Conservation (phyloP, 2,113 vertebrate genomes). For the Boleophthalmus pectinirostris region DNA sequence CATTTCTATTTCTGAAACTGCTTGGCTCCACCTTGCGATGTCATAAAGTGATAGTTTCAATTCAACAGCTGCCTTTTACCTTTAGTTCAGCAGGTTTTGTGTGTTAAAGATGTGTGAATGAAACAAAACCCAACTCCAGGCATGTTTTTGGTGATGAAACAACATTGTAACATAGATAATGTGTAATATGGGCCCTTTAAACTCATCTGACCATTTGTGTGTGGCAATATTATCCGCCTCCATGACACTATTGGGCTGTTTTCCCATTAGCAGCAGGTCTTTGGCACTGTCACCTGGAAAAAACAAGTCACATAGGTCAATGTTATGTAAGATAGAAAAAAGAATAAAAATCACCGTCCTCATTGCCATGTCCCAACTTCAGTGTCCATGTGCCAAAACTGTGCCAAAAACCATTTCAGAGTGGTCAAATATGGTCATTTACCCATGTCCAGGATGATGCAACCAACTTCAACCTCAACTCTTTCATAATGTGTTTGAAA, state of each 20-base stretch:
- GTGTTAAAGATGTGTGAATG: too few relatives aligned
- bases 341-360: background rate
- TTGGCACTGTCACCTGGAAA: constrained; percentile 16
- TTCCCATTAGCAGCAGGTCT: background rate
- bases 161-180: too few relatives aligned
- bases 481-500: background rate
- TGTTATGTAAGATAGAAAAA: constrained; percentile 30
- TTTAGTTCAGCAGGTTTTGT: too few relatives aligned
- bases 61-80: too few relatives aligned
- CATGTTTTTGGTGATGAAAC: too few relatives aligned
- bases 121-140: too few relatives aligned
- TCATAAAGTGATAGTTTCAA: background rate
- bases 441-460: background rate
- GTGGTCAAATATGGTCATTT: background rate
- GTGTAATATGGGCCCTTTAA: too few relatives aligned
- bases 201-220: background rate
- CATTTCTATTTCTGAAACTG: too few relatives aligned
- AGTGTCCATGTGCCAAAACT: background rate
- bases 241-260: background rate
- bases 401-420: too few relatives aligned
- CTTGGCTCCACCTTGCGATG: too few relatives aligned
- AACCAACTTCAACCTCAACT: too few relatives aligned
- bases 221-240: background rate
- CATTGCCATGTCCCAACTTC: background rate
- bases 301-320: constrained; percentile 16